Base-by-base conservation (phyloP, 2,113 vertebrate genomes). In the Megatriorchis doriae region DNA sequence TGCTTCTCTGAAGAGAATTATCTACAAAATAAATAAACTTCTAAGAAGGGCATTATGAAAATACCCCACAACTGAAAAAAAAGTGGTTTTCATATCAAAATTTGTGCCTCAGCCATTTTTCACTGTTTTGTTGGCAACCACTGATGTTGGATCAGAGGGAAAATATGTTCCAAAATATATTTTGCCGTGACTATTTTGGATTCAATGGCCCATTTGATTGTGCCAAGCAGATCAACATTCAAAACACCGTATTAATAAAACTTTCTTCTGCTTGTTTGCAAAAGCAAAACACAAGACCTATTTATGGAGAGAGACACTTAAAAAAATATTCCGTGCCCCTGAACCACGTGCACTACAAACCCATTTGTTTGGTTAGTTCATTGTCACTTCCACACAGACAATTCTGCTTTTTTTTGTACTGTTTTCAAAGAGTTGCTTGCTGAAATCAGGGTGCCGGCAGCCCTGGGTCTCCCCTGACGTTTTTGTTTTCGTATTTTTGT, bases 161-260 rank as follows among this genome's bases (percentile, higher is more conserved):
- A 86, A 82, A 66, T 89, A 73, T 84, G 62, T 84, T 95, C 67
- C 67, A 89, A 92, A 93, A 92, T 63, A 55, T 40, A 71, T 93
- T 91, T 95, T 73, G 63, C 75, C 62, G 38, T 91, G 92, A 80
- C 83, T 82, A n/a, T 65, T 93, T 88, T 86, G 93, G 81, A 67
- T 77, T 81, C 36, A 56, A 1, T 85, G 66, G 58, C 89, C 93
- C 94, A 52, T 59, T 94, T 86, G 83, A 31, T 83, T 61, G 79
- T 92, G 65, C 80, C 86, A 96, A 96, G 66, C 32, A 94, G 89
- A 81, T 55, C 67, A 50, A 80, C 29, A 31, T 87, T 53, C 74
- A 72, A 72, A 62, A 26, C 42, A 56, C 66, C 94, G 90, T 91
- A 75, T 52, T 88, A 94, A 94, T 23, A 52, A 92, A 89, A 72